Conservation (phyloP, 1,140 invertebrate genomes). For the Holotrichia oblita region DNA sequence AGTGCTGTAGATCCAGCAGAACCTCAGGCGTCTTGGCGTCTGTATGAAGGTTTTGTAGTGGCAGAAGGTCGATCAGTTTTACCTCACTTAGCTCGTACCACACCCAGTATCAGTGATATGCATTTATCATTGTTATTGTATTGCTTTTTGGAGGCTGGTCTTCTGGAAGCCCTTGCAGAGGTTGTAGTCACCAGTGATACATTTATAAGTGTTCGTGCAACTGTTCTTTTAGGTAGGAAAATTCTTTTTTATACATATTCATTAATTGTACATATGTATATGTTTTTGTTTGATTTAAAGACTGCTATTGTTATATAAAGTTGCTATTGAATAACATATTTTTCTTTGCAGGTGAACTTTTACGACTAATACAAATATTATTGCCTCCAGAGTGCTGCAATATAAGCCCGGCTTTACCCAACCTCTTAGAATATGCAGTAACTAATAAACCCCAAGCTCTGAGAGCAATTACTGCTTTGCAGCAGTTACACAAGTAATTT, state of each 20-base stretch:
- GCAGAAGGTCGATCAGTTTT: slow-evolving; percentile 85
- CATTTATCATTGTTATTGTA: slow-evolving; percentile 90
- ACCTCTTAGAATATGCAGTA: slow-evolving; percentile 81
- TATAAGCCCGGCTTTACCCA: slow-evolving; percentile 82
- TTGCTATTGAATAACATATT: not conserved
- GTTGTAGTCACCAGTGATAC: slow-evolving; percentile 90
- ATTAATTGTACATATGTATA: slow-evolving; percentile 55
- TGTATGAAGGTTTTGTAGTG: slow-evolving; percentile 92
- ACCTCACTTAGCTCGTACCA: slow-evolving; percentile 81
- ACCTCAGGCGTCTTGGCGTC: slow-evolving; percentile 82
- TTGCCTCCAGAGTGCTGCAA: slow-evolving; percentile 86
- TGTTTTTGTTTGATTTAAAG: too few species aligned
- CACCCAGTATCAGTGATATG: slow-evolving; percentile 90
- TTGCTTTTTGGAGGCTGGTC: slow-evolving; percentile 85
- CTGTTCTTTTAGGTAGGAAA: slow-evolving; percentile 88
- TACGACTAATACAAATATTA: slow-evolving; percentile 85
- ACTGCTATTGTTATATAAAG: not conserved
- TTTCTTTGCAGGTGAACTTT: slow-evolving; percentile 71
- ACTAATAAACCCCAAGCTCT: slow-evolving; percentile 79
- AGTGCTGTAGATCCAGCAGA: slow-evolving; percentile 86
- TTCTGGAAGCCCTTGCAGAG: slow-evolving; percentile 89
- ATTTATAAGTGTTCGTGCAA: slow-evolving; percentile 88
- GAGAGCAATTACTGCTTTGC: slow-evolving; percentile 81
- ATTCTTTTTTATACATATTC: too few species aligned
- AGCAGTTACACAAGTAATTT: slow-evolving; percentile 73